Evolutionary conservation across 2,113 vertebrate genomes (phyloP).

Genomic region (Origma solitaria): DNA sequence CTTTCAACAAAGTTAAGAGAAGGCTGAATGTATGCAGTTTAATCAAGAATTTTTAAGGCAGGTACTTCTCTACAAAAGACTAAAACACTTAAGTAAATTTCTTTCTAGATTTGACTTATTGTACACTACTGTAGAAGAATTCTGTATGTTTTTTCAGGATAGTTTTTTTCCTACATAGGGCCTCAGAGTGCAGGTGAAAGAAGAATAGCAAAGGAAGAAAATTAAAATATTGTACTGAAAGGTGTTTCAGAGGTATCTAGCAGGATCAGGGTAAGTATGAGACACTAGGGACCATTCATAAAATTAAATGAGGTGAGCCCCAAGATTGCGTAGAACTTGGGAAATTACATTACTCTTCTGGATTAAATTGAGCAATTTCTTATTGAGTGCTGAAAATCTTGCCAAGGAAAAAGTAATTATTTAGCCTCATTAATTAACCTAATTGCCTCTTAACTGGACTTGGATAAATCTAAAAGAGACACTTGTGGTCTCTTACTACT

Average conservation of each 20-base stretch:
- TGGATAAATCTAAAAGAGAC: neutral
- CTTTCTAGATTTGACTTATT: neutral
- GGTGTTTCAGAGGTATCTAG: neutral
- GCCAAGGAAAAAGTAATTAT: neutral
- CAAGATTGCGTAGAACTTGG: neutral
- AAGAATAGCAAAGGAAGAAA: neutral
- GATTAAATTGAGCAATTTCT: neutral
- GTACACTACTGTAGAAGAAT: neutral
- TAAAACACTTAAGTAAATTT: neutral
- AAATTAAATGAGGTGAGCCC: neutral
- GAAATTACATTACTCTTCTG: neutral
- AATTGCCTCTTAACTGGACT: neutral
- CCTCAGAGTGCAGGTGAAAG: neutral
- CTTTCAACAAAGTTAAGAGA: neutral
- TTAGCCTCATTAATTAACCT: slow-evolving; percentile 22
- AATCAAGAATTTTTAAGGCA: neutral
- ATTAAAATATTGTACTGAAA: neutral
- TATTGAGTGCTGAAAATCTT: neutral
- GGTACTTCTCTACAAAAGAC: neutral
- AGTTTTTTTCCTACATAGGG: neutral
- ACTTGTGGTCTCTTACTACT: neutral
- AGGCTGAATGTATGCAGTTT: neutral
- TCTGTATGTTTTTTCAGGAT: neutral
- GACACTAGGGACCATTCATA: neutral
- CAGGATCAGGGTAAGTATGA: neutral